Evolutionary conservation across 2,113 vertebrate species (phyloP).

Genomic region (Eptesicus fuscus): DNA sequence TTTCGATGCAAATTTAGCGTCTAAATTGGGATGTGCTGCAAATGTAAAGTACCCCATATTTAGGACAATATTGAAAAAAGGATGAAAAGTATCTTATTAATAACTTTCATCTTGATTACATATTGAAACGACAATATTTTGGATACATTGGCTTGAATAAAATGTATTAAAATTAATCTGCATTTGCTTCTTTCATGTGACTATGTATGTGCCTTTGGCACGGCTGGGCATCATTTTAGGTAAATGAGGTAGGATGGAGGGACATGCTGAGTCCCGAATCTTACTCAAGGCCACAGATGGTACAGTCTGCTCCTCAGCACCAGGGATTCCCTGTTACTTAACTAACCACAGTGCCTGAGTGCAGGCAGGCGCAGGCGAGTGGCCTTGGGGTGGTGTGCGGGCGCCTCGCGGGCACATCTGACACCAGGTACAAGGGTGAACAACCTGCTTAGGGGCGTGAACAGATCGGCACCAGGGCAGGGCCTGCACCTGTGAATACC

Average conservation of each 20-base stretch:
- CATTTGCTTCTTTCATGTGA: neutral
- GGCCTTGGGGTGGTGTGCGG: neutral
- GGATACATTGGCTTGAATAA: neutral
- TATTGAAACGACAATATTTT: constrained; percentile 18
- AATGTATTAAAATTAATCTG: neutral
- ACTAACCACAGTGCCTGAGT: neutral
- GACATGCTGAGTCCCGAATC: neutral
- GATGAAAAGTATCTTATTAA: neutral
- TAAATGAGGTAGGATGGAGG: neutral
- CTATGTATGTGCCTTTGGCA: neutral
- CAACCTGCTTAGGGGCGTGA: neutral
- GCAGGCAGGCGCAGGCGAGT: neutral
- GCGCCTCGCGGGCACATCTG: neutral
- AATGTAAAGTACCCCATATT: neutral
- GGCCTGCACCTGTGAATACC: neutral
- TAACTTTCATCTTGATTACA: neutral
- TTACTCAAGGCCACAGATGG: neutral
- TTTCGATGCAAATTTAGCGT: neutral
- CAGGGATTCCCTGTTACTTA: neutral
- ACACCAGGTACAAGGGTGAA: neutral
- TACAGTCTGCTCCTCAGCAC: neutral
- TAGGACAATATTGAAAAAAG: neutral
- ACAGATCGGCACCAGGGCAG: neutral
- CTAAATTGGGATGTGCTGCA: neutral
- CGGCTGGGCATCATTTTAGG: neutral